phyloP scores from a whole-genome alignment of 2,113 vertebrate species.

The Panurus biarmicus region DNA sequence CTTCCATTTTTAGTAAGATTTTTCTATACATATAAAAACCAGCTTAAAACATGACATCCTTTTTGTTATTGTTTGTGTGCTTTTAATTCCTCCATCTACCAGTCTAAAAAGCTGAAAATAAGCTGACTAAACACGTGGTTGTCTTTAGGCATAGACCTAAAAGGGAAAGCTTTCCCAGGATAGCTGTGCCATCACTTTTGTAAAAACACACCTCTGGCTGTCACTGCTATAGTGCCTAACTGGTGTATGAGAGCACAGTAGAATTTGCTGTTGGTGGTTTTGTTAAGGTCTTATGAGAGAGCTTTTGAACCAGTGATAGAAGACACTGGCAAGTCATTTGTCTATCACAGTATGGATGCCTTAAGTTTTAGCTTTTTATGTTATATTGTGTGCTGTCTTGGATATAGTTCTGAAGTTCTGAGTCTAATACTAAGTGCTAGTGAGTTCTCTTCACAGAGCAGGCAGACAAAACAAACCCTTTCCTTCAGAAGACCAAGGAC shows the following conservation, averaged over 20 bases:
- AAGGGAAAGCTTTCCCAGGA: background rate
- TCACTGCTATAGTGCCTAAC: background rate
- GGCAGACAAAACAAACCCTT: no score
- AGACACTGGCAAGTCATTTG: background rate
- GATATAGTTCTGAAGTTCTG: no score
- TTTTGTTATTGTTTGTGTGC: background rate
- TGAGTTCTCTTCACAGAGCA: no score
- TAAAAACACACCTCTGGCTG: background rate
- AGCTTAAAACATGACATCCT: background rate
- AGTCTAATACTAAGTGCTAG: no score
- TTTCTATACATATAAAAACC: background rate
- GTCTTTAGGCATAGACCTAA: background rate
- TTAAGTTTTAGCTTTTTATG: no score
- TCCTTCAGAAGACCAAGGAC: no score
- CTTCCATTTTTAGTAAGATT: background rate
- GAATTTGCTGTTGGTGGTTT: background rate
- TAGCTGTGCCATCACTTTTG: background rate
- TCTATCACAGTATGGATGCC: no score
- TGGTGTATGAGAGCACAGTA: background rate
- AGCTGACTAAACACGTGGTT: background rate
- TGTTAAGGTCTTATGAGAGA: background rate
- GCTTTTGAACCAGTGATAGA: background rate
- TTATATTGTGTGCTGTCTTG: no score
- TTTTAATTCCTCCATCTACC: background rate
- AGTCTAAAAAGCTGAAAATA: background rate